Evolutionary conservation across 35 echinoderm and acorn worm species (phyloP), one percentile per base, ranked within the genome.

Genomic region (Apostichopus californicus): DNA sequence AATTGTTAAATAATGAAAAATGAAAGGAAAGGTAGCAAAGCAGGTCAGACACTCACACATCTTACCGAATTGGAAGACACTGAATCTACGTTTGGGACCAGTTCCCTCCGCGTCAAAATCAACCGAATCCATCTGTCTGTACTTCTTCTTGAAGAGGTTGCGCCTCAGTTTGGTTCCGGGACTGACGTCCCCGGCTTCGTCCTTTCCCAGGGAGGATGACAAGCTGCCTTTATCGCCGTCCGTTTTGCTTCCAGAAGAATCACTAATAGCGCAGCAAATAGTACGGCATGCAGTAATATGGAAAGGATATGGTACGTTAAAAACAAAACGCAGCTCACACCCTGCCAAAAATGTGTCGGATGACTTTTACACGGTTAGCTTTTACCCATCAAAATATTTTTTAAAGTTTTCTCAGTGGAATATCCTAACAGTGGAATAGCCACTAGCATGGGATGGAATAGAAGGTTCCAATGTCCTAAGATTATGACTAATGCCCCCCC

Each of bases 51-150:
- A 91, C 89, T 91, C 89, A 91, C 71, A 91, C 25, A 94, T 80
- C 96, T 88, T 92, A 99, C 97, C 97, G 57, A 99, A 96, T 87
- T 96, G 93, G 92, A 99, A 99, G 53, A 99, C 97, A 90, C 97
- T 99, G 88, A 99, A 96, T 21, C 93, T 94, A 13, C 95, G 88
- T 58, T 93, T 96, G 14, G 91, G 90, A 8, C 90, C 77, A 20
- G 88, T 88, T n/a, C 78, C 87, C 13, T 96, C 93, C 14, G 90
- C 77, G 23, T 92, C 86, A 56, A 93, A 88, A n/a, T 96, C 95
- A 5, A 86, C 94, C 20, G 80, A 77, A 54, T 86, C 90, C 64
- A 80, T 83, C 9, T 78, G 75, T 26, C 86, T 46, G 54, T 93
- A 93, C 14, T 99, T 99, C 81, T 93, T 93, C 72, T 92, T 81